Percentiles rank a stretch among this genome's conserved stretches.
Conservation (phyloP, 2,888 invertebrate species). For the Caenorhabditis sinica region DNA sequence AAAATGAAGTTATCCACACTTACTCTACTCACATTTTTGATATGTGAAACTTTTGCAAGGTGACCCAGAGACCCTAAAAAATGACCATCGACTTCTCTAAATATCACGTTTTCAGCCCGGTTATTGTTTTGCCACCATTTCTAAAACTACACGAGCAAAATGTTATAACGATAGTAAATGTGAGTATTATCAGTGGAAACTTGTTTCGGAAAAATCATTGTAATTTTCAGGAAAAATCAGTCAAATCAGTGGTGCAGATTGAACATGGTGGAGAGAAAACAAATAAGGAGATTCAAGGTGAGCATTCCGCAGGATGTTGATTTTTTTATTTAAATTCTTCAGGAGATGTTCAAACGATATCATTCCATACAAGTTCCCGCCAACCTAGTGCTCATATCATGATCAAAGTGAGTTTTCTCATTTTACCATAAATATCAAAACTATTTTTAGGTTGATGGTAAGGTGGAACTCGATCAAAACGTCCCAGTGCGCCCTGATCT, state of each 20-base stretch:
- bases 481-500: conserved; percentile 73
- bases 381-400: conserved; percentile 33
- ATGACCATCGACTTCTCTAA: background rate
- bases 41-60: conserved; percentile 35
- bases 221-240: conserved; percentile 48
- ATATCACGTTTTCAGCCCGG: conserved; percentile 37
- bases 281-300: conserved; percentile 51
- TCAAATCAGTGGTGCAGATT: conserved; percentile 49
- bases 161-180: conserved; percentile 57
- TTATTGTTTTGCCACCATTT: conserved; percentile 64
- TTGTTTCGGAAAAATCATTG: background rate
- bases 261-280: conserved; percentile 55
- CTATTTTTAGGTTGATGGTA: conserved; percentile 37
- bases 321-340: background rate
- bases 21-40: conserved; percentile 34
- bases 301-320: background rate
- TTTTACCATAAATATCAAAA: background rate
- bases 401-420: conserved; percentile 30
- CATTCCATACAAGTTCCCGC: conserved; percentile 51
- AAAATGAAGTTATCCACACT: conserved; percentile 49
- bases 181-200: background rate
- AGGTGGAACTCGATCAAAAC: conserved; percentile 30
- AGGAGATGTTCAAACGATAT: conserved; percentile 42
- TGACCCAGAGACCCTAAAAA: conserved; percentile 7
- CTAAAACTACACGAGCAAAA: conserved; percentile 57